A percentile compares a stretch with the other conserved stretches of the same genome.
Evolutionary conservation across 1,140 invertebrate species (phyloP).

Genomic region (Venturia canescens): DNA sequence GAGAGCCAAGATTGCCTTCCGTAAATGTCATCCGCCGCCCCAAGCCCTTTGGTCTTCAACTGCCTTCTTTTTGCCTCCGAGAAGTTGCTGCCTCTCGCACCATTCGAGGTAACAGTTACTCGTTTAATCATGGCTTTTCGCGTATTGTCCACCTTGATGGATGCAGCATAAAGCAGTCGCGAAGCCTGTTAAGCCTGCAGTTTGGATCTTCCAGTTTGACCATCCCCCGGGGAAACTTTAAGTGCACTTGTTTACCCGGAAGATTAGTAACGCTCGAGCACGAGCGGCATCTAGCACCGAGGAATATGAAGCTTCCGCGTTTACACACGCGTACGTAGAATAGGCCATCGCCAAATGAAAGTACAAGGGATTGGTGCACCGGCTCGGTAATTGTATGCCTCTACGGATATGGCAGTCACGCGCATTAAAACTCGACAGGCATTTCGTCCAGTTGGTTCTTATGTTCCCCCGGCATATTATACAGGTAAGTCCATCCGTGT

Average conservation of each 20-base stretch:
- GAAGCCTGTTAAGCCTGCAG: not conserved
- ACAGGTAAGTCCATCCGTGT: not conserved
- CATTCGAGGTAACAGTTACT: not conserved
- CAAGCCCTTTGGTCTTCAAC: not conserved
- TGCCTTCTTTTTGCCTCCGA: not conserved
- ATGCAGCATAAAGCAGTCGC: not conserved
- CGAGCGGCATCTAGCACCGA: not conserved
- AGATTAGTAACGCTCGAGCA: not conserved
- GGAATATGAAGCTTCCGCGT: not conserved
- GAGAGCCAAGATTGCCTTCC: not conserved
- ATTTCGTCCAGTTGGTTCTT: conserved; percentile 52
- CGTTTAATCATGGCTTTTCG: not conserved
- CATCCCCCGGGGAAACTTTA: not conserved
- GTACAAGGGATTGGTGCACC: not conserved
- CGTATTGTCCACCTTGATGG: not conserved
- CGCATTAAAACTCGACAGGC: conserved; percentile 64
- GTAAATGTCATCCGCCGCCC: not conserved
- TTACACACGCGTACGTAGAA: not conserved
- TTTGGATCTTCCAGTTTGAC: not conserved
- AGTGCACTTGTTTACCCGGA: not conserved
- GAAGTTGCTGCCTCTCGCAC: not conserved
- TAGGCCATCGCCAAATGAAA: not conserved
- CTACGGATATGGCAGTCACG: conserved; percentile 48
- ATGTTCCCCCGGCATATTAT: not conserved
- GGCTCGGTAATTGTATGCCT: not conserved